Conservation (phyloP, 2,888 invertebrate species). For the Agrilus biguttatus region DNA sequence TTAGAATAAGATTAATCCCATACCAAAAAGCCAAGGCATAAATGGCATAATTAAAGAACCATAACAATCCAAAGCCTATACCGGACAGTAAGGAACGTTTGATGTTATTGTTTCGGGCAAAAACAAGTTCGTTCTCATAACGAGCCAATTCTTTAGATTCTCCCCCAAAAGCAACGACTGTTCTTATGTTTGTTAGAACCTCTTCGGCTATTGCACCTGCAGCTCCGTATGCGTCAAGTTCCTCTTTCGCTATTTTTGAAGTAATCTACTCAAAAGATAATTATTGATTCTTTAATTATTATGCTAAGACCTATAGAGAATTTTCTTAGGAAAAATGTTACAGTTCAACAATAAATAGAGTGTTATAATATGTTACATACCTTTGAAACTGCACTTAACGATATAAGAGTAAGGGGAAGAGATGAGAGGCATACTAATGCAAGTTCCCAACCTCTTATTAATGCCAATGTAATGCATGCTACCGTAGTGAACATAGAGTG, state of each 20-base stretch:
- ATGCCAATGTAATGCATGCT: conserved; percentile 54
- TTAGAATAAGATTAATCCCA: conserved; percentile 51
- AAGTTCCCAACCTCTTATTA: conserved; percentile 67
- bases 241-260: conserved; percentile 46
- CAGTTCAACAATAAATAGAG: no score
- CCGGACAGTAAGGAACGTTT: conserved; percentile 54
- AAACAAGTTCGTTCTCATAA: conserved; percentile 45
- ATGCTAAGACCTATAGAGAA: no score
- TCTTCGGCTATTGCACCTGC: conserved; percentile 68
- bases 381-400: conserved; percentile 50
- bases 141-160: conserved; percentile 52
- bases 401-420: conserved; percentile 50
- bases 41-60: conserved; percentile 62
- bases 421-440: conserved; percentile 60
- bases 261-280: conserved; percentile 34
- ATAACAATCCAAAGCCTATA: conserved; percentile 53
- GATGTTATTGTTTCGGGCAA: conserved; percentile 51
- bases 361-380: no score
- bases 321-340: neutral
- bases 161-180: conserved; percentile 68
- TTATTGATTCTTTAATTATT: no score
- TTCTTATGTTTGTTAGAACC: conserved; percentile 57
- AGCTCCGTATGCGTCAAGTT: conserved; percentile 56
- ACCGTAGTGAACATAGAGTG: conserved; percentile 55
- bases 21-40: conserved; percentile 78